Evolutionary conservation across 2,113 vertebrate genomes (phyloP).

Genomic region (Ctenodactylus gundi): DNA sequence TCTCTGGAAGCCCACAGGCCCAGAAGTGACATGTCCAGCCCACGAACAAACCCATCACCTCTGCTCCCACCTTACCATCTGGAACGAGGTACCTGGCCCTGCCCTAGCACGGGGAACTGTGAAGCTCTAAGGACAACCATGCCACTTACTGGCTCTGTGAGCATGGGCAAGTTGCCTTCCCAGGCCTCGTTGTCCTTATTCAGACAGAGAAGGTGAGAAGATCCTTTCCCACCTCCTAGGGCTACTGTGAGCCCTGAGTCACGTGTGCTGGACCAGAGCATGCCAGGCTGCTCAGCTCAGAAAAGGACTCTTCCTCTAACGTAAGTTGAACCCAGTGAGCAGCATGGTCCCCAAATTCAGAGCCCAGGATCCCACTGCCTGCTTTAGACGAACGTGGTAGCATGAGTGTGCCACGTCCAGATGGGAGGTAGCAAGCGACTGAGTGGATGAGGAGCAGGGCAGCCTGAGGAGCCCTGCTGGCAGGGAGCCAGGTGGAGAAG

Average conservation of each 20-base stretch:
- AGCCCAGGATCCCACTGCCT: fast-evolving
- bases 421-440: not conserved
- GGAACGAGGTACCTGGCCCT: not conserved
- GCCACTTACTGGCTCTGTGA: not conserved
- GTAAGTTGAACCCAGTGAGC: fast-evolving
- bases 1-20: not conserved
- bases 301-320: not conserved
- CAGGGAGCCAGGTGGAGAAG: not conserved
- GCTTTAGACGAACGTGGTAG: not conserved
- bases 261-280: fast-evolving
- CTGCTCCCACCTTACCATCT: not conserved
- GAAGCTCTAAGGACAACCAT: not conserved
- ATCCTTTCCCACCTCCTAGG: not conserved
- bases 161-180: fast-evolving
- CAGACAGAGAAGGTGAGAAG: not conserved
- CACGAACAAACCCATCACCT: not conserved
- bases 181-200: not conserved
- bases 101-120: not conserved
- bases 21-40: not conserved
- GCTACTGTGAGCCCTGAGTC: not conserved
- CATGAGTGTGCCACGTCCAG: not conserved
- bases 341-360: fast-evolving
- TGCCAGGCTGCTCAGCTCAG: not conserved
- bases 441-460: not conserved
- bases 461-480: not conserved